These are phyloP conservation scores for Strix occidentalis DNA, from an alignment of 2,797 vertebrate species.

Conservation along the genomic window DNA sequence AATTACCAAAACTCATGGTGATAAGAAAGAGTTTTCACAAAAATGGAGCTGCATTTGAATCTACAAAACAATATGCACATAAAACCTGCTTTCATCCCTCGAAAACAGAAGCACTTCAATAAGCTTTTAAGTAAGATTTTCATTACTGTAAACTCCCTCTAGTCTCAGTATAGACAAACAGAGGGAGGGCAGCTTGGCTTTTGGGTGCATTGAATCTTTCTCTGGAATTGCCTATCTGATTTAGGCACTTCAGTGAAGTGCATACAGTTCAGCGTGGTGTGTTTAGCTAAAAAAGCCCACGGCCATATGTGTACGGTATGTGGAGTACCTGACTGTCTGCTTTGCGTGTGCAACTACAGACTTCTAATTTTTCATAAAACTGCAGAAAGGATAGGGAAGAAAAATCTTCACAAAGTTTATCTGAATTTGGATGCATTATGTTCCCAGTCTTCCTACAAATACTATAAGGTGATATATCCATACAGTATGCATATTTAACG, in stretches of 20 bases:
- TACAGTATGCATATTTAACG: not conserved
- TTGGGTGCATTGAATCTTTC: not conserved
- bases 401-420: not conserved
- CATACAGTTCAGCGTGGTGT: rapidly evolving
- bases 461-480: not conserved
- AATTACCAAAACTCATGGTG: not conserved
- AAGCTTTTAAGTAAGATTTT: not conserved
- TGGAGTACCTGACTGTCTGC: not conserved
- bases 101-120: not conserved
- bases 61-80: not conserved
- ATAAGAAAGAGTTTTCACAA: not conserved
- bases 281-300: not conserved
- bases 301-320: not conserved
- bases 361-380: not conserved
- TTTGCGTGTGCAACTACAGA: not conserved
- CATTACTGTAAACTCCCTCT: not conserved
- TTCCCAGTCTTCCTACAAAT: not conserved
- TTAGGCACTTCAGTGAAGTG: not conserved
- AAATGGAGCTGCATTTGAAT: not conserved
- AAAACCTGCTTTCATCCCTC: not conserved
- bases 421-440: not conserved
- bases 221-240: not conserved
- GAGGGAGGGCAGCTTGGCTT: not conserved
- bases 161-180: not conserved
- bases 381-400: not conserved